Conservation (phyloP, 2,113 vertebrate genomes). For the Siphamia tubifer region DNA sequence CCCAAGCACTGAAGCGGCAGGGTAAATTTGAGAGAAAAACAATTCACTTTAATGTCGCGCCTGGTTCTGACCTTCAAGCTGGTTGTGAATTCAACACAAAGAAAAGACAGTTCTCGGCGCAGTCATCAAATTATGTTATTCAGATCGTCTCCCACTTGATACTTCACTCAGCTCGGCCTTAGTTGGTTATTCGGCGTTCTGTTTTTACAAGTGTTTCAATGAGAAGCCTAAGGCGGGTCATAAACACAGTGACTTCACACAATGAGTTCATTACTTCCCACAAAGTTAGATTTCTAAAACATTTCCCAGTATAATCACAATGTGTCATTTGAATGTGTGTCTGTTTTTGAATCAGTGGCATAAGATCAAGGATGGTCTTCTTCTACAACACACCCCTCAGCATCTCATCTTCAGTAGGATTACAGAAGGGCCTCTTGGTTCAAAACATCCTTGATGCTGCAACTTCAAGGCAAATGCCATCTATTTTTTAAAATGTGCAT, state of each 20-base stretch:
- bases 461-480: constrained; percentile 13
- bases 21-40: constrained; percentile 49
- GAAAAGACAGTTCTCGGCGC: constrained; percentile 1
- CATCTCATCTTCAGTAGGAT: constrained; percentile 5
- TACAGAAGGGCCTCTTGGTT: not conserved
- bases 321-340: constrained; percentile 9
- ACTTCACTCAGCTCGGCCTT: constrained; percentile 27
- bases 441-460: constrained; percentile 12
- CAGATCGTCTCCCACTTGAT: constrained; percentile 42
- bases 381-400: constrained; percentile 22
- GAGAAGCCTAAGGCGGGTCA: constrained; percentile 42
- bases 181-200: constrained; percentile 29
- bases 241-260: constrained; percentile 28
- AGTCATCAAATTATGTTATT: constrained; percentile 35
- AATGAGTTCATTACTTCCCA: constrained; percentile 51
- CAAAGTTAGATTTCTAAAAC: constrained; percentile 28
- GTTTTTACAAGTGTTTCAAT: constrained; percentile 11
- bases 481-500: not conserved
- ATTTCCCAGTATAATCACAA: constrained; percentile 21
- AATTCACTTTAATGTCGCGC: constrained; percentile 7
- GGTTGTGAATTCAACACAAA: constrained; percentile 10
- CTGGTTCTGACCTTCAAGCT: constrained; percentile 49
- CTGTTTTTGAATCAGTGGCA: constrained; percentile 24
- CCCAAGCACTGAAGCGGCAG: constrained; percentile 30
- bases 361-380: constrained; percentile 16